Base-by-base conservation (phyloP, 2,888 invertebrate genomes). In the Heliconius aoede region DNA sequence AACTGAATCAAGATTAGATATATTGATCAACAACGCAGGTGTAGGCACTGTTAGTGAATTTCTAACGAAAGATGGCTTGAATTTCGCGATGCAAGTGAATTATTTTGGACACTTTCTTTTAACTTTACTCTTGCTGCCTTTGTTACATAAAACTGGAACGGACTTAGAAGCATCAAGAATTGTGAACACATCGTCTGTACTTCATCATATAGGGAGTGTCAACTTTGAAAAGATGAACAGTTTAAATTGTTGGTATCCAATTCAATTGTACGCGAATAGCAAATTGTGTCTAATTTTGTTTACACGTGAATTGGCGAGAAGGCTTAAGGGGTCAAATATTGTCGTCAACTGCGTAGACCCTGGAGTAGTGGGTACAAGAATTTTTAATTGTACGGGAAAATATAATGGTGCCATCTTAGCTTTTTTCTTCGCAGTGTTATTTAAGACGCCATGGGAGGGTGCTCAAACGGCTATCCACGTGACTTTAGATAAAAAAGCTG, bases 71-170 rank as follows among this genome's bases (percentile, higher is more conserved):
- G 98, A 99, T 85, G 98, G 97, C 1, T 90, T 99, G 79, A 98
- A 98, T 87, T 92, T 96, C 80, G 97, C 97, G 15, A 98, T 98
- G 97, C 98, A 97, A 71, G 98, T 98, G 4, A 99, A 99, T 89
- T 97, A 99, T 85, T 98, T 97, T 88, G 99, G 99, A 0, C 97
- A 98, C 15, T 99, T 99, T 88, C 94, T 99, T 46, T 93, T 99
- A 72, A 99, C 99, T 0, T 97, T 98, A 87, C 95, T 99, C 51
- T 95, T 99, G 58, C 96, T 98, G 82, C 97, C 97, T 91, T 91
- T 98, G 80, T 86, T 98, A 80, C 97, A 96, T 87, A 96, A 95
- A 85, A 86, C 90, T 11, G 93, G 91, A 3, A 83, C 76, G 0
- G 75, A 82, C 5, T 95, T 96, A 18, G 95, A 95, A 21, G 96